Evolutionary conservation across 2,113 vertebrate species (phyloP).

Genomic region (Sander lucioperca): DNA sequence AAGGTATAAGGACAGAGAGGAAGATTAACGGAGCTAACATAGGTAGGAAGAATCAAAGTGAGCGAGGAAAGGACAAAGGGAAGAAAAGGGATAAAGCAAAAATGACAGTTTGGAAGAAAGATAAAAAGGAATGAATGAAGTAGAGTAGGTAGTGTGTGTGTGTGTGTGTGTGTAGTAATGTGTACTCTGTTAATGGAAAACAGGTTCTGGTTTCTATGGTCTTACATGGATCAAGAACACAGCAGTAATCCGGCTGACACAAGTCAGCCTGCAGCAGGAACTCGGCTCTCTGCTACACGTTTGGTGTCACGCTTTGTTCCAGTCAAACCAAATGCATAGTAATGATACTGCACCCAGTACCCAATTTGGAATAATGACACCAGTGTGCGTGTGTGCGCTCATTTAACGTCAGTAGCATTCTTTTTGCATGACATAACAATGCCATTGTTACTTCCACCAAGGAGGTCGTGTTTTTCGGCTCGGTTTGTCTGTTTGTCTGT

Average conservation of each 20-base stretch:
- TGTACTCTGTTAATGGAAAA: constrained; percentile 34
- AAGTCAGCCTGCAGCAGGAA: constrained; percentile 40
- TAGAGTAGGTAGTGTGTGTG: background rate
- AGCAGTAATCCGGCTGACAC: constrained; percentile 46
- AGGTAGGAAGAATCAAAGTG: background rate
- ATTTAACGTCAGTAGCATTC: background rate
- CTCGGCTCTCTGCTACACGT: constrained; percentile 33
- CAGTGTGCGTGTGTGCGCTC: background rate
- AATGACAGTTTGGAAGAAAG: background rate
- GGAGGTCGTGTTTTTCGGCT: too few species aligned
- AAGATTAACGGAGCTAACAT: background rate
- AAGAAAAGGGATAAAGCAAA: background rate
- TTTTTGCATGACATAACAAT: background rate
- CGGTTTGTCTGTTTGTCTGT: too few species aligned
- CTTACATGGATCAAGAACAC: constrained; percentile 45
- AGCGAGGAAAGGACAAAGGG: background rate
- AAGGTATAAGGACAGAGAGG: background rate
- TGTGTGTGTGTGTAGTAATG: background rate
- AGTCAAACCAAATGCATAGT: constrained; percentile 23
- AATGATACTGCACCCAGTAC: constrained; percentile 21
- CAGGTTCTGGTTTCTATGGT: constrained; percentile 37
- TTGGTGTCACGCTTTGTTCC: constrained; percentile 47
- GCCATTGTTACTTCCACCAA: background rate
- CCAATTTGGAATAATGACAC: constrained; percentile 14
- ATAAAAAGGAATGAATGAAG: constrained; percentile 22